Conservation (phyloP, 2,797 vertebrate genomes). For the Falco concolor region DNA sequence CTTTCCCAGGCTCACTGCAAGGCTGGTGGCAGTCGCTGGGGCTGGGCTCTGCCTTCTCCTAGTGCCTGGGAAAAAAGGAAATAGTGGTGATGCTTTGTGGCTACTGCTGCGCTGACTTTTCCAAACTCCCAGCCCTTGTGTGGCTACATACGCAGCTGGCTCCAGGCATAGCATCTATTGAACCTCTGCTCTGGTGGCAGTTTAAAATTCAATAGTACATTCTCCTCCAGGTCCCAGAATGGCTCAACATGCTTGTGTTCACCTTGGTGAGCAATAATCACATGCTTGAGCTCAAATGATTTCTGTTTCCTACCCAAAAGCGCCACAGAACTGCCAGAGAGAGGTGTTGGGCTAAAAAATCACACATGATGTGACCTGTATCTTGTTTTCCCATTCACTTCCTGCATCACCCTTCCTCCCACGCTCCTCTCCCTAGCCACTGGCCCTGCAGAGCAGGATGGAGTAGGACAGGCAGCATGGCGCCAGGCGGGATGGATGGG, state of each 20-base stretch:
- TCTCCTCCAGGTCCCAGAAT: neutral
- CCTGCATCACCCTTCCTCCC: neutral
- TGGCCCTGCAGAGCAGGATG: fast-evolving
- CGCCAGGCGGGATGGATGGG: neutral
- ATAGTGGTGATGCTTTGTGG: neutral
- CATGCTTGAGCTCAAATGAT: fast-evolving
- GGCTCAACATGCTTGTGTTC: neutral
- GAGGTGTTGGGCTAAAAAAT: neutral
- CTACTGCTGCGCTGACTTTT: neutral
- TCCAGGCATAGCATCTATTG: neutral
- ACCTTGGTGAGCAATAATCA: neutral
- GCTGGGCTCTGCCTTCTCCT: neutral
- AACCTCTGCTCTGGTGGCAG: neutral
- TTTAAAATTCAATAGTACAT: neutral
- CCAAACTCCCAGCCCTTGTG: neutral
- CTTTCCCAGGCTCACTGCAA: neutral
- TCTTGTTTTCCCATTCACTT: neutral
- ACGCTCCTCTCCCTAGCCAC: fast-evolving
- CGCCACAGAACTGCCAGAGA: neutral
- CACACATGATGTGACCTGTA: fast-evolving
- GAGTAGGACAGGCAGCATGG: fast-evolving
- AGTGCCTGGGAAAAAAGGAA: neutral
- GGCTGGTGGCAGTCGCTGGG: neutral
- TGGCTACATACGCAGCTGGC: fast-evolving
- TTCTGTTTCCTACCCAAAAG: neutral